Evolutionary conservation across 2,888 invertebrate genomes (phyloP), one percentile per base, ranked within the genome.

Genomic region (Trissolcus japonicus): DNA sequence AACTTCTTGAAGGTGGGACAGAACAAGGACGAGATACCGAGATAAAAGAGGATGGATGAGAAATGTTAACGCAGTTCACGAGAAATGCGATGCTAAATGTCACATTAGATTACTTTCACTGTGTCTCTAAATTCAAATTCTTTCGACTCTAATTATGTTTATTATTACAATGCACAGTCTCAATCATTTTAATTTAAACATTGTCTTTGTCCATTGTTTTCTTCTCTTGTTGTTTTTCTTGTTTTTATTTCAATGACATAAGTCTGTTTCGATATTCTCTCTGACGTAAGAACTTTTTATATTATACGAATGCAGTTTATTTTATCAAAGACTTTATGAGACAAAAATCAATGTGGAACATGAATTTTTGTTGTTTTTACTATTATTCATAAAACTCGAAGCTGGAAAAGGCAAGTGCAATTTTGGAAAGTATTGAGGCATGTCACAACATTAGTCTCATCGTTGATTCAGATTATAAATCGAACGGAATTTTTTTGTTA

Each of bases 381-480:
- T 65, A 65, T 73, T 73, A 65, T 65, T 65, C 66, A 73, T 66
- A 66, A 66, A 55, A 25, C 29, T 16, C 11, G 21, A 41, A 55
- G 55, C 54, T 73, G 46, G 60, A 66, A 73, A 73, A 66, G 50
- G 60, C 65, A n/a, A n/a, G 55, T 73, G 60, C 73, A 66, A 73
- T 73, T 73, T 66, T 25, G 60, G 66, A 60, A 66, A 60, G 73
- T 29, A 73, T 50, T 55, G 73, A 51, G 9, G 66, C 43, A 66
- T 61, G 60, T 35, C 35, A 59, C 66, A 73, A 66, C 60, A 66
- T 73, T 73, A 57, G 67, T 62, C 67, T 74, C 61, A 67, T 67
- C 66, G 68, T 75, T 68, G 67, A 74, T 62, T 61, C 61, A 41
- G 57, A 68, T 75, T 75, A 63, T 68, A 68, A 62, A 59, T 46